These are phyloP conservation scores for Phenganax stokvisi DNA, from an alignment of 92 coral and sea anemone species.

Conservation along the genomic window DNA sequence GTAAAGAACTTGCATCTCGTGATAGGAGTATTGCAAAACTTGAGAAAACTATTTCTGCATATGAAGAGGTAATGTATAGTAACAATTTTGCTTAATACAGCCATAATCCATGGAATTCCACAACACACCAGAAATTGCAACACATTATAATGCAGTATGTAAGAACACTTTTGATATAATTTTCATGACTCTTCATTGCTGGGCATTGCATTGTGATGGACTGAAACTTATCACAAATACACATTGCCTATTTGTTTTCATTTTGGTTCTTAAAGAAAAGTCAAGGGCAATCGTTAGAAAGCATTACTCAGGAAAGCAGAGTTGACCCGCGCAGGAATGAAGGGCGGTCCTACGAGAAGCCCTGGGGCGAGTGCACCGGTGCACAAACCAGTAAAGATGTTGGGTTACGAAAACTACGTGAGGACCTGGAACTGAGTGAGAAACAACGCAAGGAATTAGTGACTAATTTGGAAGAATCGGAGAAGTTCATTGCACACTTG, in stretches of 20 bases:
- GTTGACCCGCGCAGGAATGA: constrained; percentile 77
- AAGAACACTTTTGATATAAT: too few relatives aligned
- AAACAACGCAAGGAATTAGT: constrained; percentile 73
- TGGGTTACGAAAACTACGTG: constrained; percentile 73
- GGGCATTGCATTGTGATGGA: too few relatives aligned
- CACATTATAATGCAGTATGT: too few relatives aligned
- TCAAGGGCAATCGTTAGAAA: constrained; percentile 59
- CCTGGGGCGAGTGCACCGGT: constrained; percentile 84
- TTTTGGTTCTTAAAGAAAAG: constrained; percentile 43
- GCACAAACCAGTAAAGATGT: constrained; percentile 83
- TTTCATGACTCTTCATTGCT: too few relatives aligned
- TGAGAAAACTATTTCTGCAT: constrained; percentile 62
- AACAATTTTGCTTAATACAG: too few relatives aligned
- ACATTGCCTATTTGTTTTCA: too few relatives aligned
- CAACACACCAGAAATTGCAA: too few relatives aligned
- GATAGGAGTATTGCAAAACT: constrained; percentile 68
- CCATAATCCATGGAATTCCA: too few relatives aligned
- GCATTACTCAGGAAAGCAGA: constrained; percentile 67
- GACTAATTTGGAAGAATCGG: constrained; percentile 66
- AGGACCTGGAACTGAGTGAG: constrained; percentile 77
- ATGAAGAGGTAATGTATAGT: constrained; percentile 58
- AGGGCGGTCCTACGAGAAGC: constrained; percentile 70
- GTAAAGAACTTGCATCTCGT: constrained; percentile 71
- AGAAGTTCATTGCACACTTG: constrained; percentile 69
- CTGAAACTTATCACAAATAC: too few relatives aligned